phyloP scores from a whole-genome alignment of 2,888 invertebrate genomes.

The Tetranychus piercei region DNA sequence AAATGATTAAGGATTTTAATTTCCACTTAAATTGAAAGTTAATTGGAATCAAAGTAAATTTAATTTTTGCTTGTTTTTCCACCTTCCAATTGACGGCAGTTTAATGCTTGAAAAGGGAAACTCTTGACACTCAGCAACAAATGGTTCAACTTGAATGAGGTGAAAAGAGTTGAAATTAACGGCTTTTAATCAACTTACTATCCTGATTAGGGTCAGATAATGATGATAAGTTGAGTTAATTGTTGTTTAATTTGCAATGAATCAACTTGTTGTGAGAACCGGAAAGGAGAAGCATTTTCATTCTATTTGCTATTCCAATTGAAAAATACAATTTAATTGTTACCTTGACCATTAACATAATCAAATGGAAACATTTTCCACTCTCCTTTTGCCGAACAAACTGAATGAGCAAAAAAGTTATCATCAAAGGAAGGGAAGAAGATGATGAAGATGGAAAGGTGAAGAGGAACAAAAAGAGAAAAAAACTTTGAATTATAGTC shows the following conservation, averaged over 20 bases:
- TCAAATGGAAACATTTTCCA: background rate
- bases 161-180: no score
- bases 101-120: no score
- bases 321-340: background rate
- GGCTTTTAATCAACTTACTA: no score
- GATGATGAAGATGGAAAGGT: background rate
- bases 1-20: no score
- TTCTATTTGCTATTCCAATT: background rate
- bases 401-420: background rate
- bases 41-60: no score
- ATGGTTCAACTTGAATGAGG: no score
- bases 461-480: background rate
- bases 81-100: no score
- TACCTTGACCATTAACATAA: background rate
- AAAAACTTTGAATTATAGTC: background rate
- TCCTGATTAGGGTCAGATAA: no score
- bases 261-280: background rate
- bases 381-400: background rate
- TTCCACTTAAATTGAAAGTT: no score
- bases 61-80: no score
- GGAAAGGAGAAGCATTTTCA: background rate
- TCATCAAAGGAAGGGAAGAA: background rate
- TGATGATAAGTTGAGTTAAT: no score
- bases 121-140: no score
- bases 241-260: background rate